Base-by-base conservation (phyloP, 2,888 invertebrate genomes). In the Calameuta idolon region DNA sequence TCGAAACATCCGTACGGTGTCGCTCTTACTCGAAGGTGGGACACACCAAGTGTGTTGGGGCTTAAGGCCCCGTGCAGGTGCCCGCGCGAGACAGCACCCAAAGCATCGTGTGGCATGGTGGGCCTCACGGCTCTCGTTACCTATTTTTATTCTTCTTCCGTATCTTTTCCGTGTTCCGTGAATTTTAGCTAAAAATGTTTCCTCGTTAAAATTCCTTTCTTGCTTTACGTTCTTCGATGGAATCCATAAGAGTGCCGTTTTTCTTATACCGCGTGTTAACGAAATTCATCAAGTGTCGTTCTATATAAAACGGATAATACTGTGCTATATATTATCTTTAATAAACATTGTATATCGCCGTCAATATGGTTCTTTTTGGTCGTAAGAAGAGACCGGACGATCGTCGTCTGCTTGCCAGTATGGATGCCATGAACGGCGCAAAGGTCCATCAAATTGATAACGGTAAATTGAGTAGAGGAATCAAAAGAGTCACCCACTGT, bases 381-480 rank as follows among this genome's bases (percentile, higher is more conserved):
- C 88, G 88, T 69, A 91, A 91, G 82, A 88, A 91, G 74, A 90
- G 88, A 76, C 80, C 86, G 69, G 90, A 90, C 35, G 89, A 90
- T 80, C 90, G 90, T 55, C 87, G 89, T 75, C 84, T 91, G 31
- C 80, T 91, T 76, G 91, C 84, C 55, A 91, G 91, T 82, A 89
- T 84, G 83, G 91, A 91, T 81, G 86, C 89, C 23, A 84, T 91
- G 78, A 87, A 90, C 79, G 85, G 88, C 69, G 80, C 85, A 31
- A 90, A 90, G 83, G 77, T 86, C 34, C 85, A 88, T 80, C 90
- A 90, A 31, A 86, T 89, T 34, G 91, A 91, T 79, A 91, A 91
- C 84, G 91, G 91, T 91, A 91, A 84, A 83, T 83, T 81, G 69
- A 55, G 76, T 77, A 71, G 55, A 55, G 55, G 55, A 55, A 23